Evolutionary conservation across 2,113 vertebrate genomes (phyloP), one percentile per base, ranked within the genome.

Genomic region (Coregonus clupeaformis): DNA sequence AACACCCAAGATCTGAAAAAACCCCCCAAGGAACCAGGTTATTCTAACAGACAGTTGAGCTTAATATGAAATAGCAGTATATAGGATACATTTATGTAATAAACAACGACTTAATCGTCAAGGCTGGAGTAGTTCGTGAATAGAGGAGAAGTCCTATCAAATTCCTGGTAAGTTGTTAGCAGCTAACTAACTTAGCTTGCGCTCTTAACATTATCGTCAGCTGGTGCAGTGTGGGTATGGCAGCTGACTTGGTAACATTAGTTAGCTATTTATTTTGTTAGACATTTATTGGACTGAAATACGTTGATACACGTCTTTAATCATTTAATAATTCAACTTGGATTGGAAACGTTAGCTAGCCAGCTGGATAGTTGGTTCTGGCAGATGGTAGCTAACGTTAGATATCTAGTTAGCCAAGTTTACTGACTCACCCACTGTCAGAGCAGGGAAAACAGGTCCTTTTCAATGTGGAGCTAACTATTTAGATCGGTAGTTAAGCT

Each of bases 131-230:
- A 91, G 80, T 87, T 89, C 81, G 89, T 83, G 87, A 84, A 90
- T 85, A 89, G 90, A 89, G 89, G 86, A 77, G 88, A 91, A 92
- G 90, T 92, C 90, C 79, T 87, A 89, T 92, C 91, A 89, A 86
- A 92, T 93, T 93, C 90, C 88, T 92, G 92, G 92, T 93, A 89
- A 93, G 92, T 92, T 89, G 85, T 84, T 87, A 87, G 87, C 89
- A 12, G 36, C 36, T 80, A 78, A 77, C 85, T 85, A 89, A 85
- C 88, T 80, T 27, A 78, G 59, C 18, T 79, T 27, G 67, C 68
- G 9, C 18, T 11, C 0, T 27, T 5, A 24, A 57, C 66, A 25
- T 12, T 60, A 9, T 12, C 24, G 52, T 68, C 66, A 68, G 20
- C n/a, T 42, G n/a, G 66, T 42, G 20, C 18, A 68, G 36, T 42